Percentiles rank a stretch among this genome's conserved stretches.
Conservation (phyloP, 1,140 invertebrate genomes). For the Drosophila suzukii region DNA sequence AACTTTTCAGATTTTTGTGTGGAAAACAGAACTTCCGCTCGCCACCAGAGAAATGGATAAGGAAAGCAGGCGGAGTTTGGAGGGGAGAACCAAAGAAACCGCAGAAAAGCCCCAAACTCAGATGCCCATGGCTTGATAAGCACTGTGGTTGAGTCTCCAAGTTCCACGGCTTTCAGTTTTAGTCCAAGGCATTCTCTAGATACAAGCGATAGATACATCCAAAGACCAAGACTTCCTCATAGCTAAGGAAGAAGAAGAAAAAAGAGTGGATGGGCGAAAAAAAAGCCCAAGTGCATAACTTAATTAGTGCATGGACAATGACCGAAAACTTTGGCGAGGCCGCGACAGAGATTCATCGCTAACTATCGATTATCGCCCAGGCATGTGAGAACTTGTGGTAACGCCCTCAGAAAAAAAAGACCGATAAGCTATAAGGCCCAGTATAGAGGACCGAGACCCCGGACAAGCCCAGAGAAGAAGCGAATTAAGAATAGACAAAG, state of each 20-base stretch:
- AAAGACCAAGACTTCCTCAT: constrained; percentile 57
- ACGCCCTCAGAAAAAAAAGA: constrained; percentile 11
- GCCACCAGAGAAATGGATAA: not conserved
- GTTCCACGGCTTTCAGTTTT: not conserved
- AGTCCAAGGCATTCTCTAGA: constrained; percentile 34
- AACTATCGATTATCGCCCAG: constrained; percentile 31
- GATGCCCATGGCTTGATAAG: constrained; percentile 29
- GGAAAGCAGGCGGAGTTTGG: not conserved
- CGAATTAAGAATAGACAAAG: constrained; percentile 71
- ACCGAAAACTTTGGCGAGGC: constrained; percentile 14
- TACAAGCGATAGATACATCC: constrained; percentile 54
- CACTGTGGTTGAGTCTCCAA: constrained; percentile 17
- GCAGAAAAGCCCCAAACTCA: constrained; percentile 25
- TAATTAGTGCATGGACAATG: constrained; percentile 64
- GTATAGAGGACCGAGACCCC: not conserved
- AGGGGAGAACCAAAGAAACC: not conserved
- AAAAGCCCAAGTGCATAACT: constrained; percentile 45
- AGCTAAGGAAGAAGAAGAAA: constrained; percentile 9
- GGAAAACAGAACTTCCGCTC: constrained; percentile 34
- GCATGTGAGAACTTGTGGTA: constrained; percentile 39
- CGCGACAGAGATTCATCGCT: constrained; percentile 38
- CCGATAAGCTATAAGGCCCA: not conserved
- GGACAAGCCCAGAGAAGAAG: constrained; percentile 43
- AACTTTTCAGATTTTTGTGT: constrained; percentile 16
- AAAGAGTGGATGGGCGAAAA: not conserved